Conservation (phyloP, 30 jellyfish, hydroid and myxozoan species). For the Nemopilema nomurai region DNA sequence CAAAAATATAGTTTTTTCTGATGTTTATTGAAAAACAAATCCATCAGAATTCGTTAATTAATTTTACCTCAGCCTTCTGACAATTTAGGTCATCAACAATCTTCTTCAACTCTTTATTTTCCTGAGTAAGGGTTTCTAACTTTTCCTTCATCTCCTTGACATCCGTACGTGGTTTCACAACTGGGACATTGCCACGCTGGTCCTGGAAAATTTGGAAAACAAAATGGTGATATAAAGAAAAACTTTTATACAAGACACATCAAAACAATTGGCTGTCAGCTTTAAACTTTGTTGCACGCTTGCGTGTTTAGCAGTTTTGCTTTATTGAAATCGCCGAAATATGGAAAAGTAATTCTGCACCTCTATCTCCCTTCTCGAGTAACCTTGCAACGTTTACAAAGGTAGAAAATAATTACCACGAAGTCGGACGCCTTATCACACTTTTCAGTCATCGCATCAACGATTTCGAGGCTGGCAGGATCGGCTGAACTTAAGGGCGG, state of each 20-base stretch:
- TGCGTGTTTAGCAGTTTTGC: too few species aligned
- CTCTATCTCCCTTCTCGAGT: too few species aligned
- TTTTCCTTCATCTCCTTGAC: slow-evolving; percentile 6
- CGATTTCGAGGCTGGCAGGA: not conserved
- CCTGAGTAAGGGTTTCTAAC: not conserved
- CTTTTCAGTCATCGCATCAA: not conserved
- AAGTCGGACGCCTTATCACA: not conserved
- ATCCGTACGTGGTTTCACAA: slow-evolving; percentile 35
- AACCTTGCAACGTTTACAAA: too few species aligned
- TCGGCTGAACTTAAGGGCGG: not conserved
- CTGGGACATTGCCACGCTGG: not conserved
- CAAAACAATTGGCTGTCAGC: too few species aligned
- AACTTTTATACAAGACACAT: not conserved
- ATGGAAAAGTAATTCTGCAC: too few species aligned
- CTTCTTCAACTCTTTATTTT: slow-evolving; percentile 1
- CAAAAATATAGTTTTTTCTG: too few species aligned
- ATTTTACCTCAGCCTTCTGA: slow-evolving; percentile 28
- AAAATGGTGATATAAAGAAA: not conserved
- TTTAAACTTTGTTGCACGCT: not conserved
- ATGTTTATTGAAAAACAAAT: not conserved
- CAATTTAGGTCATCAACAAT: slow-evolving; percentile 1
- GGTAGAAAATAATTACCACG: not conserved
- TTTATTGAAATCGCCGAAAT: too few species aligned
- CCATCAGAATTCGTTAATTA: not conserved
- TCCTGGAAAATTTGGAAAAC: not conserved